phyloP scores from a whole-genome alignment of 1,140 invertebrate species.

The Bombus fervidus region DNA sequence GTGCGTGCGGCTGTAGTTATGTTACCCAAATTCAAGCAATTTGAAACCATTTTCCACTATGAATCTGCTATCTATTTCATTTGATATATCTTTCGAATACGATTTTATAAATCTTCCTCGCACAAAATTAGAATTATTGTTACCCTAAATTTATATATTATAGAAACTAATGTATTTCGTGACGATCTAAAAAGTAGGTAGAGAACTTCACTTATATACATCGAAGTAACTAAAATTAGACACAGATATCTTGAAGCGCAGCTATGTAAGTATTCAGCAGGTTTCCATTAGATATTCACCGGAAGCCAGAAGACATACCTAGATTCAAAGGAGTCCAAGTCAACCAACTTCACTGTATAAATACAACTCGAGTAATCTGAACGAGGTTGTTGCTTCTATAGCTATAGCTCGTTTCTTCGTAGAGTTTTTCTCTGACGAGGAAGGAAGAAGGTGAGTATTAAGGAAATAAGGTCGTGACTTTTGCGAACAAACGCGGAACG shows the following conservation, averaged over 20 bases:
- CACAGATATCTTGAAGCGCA: background rate
- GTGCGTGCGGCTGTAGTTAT: background rate
- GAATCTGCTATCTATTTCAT: background rate
- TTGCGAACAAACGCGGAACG: slow-evolving; percentile 16
- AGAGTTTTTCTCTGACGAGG: background rate
- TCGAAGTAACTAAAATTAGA: background rate
- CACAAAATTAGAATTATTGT: background rate
- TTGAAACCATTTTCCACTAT: background rate
- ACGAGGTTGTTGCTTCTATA: background rate
- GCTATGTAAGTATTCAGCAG: background rate
- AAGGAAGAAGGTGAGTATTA: background rate
- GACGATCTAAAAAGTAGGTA: background rate
- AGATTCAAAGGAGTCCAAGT: background rate
- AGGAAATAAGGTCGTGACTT: background rate
- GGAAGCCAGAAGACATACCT: background rate
- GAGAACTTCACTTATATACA: background rate
- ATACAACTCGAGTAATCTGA: background rate
- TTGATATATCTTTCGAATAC: background rate
- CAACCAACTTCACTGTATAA: background rate
- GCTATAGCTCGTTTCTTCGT: no score
- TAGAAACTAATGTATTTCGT: background rate
- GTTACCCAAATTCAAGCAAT: background rate
- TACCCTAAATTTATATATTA: background rate
- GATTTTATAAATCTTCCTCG: background rate
- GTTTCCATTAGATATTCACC: background rate